Evolutionary conservation across 2,113 vertebrate species (phyloP).

Genomic region (Amazona guildingii): DNA sequence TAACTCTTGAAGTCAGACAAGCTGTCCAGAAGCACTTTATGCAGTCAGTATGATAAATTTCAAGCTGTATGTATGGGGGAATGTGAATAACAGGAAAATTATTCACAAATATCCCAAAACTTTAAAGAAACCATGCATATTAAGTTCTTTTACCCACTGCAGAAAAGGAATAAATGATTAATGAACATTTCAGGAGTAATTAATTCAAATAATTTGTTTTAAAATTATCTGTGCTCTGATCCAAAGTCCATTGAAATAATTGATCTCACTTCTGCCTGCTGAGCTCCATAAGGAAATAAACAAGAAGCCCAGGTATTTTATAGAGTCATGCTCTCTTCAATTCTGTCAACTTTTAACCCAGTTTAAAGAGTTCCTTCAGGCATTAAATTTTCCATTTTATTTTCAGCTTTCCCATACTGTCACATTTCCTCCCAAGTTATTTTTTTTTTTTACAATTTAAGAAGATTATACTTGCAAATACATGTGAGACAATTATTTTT

Average conservation of each 20-base stretch:
- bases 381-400: background rate
- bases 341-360: background rate
- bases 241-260: background rate
- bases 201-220: conserved; percentile 14
- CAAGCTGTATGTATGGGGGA: background rate
- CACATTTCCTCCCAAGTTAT: background rate
- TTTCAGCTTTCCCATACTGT: background rate
- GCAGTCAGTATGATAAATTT: conserved; percentile 37
- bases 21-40: conserved; percentile 8
- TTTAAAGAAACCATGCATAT: conserved; percentile 1
- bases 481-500: background rate
- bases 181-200: conserved; percentile 42
- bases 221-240: background rate
- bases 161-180: background rate
- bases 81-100: conserved; percentile 34
- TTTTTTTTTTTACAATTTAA: background rate
- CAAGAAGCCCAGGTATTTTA: background rate
- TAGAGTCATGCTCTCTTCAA: background rate
- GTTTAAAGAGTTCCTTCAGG: background rate
- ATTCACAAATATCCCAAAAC: background rate
- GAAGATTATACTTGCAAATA: background rate
- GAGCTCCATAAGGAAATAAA: background rate
- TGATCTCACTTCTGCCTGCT: background rate
- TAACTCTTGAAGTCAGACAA: conserved; percentile 20
- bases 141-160: background rate